These are phyloP conservation scores for Boloria selene DNA, from an alignment of 2,888 invertebrate species.

Conservation along the genomic window DNA sequence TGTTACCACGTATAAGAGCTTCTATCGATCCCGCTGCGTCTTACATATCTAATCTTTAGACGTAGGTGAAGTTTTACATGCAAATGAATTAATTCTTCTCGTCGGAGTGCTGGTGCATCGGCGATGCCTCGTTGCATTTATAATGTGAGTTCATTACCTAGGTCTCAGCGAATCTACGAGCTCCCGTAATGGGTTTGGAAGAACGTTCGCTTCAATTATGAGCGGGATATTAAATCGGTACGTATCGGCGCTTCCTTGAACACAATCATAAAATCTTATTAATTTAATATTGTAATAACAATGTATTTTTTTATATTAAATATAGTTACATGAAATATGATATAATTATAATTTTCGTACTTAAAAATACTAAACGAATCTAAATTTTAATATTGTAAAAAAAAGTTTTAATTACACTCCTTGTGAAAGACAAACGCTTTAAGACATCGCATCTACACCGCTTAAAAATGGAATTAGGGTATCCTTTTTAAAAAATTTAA, in stretches of 20 bases:
- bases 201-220: slow-evolving; percentile 79
- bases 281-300: slow-evolving; percentile 1
- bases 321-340: too few species aligned
- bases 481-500: slow-evolving; percentile 59
- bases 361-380: neutral
- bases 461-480: slow-evolving; percentile 39
- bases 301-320: neutral
- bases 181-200: slow-evolving; percentile 74
- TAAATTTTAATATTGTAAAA: neutral
- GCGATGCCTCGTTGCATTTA: slow-evolving; percentile 81
- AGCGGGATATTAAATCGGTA: slow-evolving; percentile 72
- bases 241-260: slow-evolving; percentile 46
- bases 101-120: slow-evolving; percentile 69
- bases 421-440: slow-evolving; percentile 45
- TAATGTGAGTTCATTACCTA: slow-evolving; percentile 80
- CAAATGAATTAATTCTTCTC: slow-evolving; percentile 82
- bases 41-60: slow-evolving; percentile 66
- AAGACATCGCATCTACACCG: slow-evolving; percentile 41
- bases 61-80: slow-evolving; percentile 77
- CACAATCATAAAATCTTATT: slow-evolving; percentile 16
- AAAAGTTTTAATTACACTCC: slow-evolving; percentile 17
- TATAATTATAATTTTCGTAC: neutral
- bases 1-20: slow-evolving; percentile 30
- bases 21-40: slow-evolving; percentile 46
- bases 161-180: slow-evolving; percentile 63